phyloP scores from a whole-genome alignment of 1,140 invertebrate genomes.

The Bathynomus jamesi region DNA sequence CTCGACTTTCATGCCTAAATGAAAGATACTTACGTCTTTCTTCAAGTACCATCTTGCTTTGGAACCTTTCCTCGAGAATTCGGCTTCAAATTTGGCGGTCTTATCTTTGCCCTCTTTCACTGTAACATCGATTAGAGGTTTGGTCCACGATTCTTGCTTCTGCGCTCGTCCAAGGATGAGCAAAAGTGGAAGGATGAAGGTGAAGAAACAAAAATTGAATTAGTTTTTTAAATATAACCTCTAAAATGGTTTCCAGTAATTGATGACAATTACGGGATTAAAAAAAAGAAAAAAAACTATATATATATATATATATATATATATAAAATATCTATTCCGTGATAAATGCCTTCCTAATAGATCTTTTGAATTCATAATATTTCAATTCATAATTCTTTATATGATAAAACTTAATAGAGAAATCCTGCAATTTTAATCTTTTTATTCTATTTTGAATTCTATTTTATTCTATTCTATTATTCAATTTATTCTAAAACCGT shows the following conservation, averaged over 20 bases:
- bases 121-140: conserved; percentile 86
- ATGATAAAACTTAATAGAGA: too few species aligned
- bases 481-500: too few species aligned
- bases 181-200: neutral
- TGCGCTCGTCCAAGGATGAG: conserved; percentile 44
- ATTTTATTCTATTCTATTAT: too few species aligned
- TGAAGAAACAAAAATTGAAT: neutral
- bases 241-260: too few species aligned
- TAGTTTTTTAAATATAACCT: neutral
- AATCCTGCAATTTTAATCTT: too few species aligned
- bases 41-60: conserved; percentile 89
- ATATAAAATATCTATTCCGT: too few species aligned
- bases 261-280: too few species aligned
- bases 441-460: too few species aligned
- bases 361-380: neutral
- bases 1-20: too few species aligned
- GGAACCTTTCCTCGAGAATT: conserved; percentile 80
- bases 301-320: conserved; percentile 23
- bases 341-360: too few species aligned
- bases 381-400: too few species aligned
- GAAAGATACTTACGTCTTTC: conserved; percentile 75
- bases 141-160: conserved; percentile 93
- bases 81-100: conserved; percentile 78
- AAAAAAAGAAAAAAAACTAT: too few species aligned
- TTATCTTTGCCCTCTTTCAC: conserved; percentile 97